Conservation (phyloP, 2,888 invertebrate species). For the Spodoptera littoralis region DNA sequence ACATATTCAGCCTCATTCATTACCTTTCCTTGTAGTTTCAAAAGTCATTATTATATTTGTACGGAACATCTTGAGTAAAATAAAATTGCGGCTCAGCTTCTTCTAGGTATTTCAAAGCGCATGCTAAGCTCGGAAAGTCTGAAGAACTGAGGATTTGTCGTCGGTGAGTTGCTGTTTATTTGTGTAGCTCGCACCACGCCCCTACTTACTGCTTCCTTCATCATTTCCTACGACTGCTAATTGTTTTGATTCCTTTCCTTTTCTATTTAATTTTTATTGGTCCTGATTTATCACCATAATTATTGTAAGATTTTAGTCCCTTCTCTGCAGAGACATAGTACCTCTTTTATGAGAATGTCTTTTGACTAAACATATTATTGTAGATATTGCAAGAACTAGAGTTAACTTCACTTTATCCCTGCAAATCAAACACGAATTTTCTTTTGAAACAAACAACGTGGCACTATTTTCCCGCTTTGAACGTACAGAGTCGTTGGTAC, state of each 20-base stretch:
- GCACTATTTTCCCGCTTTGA: background rate
- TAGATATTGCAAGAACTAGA: no score
- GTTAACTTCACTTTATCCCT: no score
- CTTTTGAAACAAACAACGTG: conserved; percentile 7
- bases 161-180: conserved; percentile 68
- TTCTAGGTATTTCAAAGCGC: conserved; percentile 43
- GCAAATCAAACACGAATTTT: background rate
- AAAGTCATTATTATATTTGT: no score
- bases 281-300: conserved; percentile 19
- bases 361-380: no score
- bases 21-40: no score
- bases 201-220: conserved; percentile 44
- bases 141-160: conserved; percentile 55
- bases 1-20: no score
- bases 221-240: conserved; percentile 51
- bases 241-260: conserved; percentile 53
- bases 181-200: conserved; percentile 43
- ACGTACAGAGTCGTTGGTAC: background rate
- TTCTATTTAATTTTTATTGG: conserved; percentile 42
- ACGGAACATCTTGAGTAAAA: no score
- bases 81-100: conserved; percentile 1
- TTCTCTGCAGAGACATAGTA: no score
- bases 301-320: background rate
- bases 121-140: conserved; percentile 43
- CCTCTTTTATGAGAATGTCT: background rate